Base-by-base conservation (phyloP, 2,113 vertebrate genomes). In the Phoxinus phoxinus region DNA sequence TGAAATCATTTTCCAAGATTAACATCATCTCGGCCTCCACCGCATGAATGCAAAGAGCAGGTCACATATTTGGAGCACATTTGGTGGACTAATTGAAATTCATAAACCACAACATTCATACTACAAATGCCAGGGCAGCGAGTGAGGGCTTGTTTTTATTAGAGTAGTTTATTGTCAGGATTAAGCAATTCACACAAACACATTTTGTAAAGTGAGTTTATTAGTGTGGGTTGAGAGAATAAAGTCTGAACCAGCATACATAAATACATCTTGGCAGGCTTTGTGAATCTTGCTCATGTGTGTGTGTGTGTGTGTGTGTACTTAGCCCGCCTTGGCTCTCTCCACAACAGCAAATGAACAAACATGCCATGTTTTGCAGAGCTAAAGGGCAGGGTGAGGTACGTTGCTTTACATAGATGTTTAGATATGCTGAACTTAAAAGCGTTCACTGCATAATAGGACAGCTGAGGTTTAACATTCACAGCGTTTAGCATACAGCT, bases 371-470 rank as follows among this genome's bases (percentile, higher is more conserved):
- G 48, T 59, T 72, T 30, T 71, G 35, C 46, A 15, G 32, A 23
- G 46, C 48, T 69, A 86, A 84, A 86, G 76, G 48, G 59, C 48
- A 58, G 10, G 27, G 77, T 73, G 74, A 72, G 32, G 81, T 48
- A 75, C 69, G n/a, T 65, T 61, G 53, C 75, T 67, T 84, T 74
- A 75, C 41, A 56, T 65, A 83, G 72, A 90, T 89, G 77, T 90
- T 88, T 90, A 86, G 81, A 89, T 85, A 90, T 88, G 72, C 85
- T 91, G 74, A 79, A 88, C 85, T 90, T 87, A 80, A 91, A 69
- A 78, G 77, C 7, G 41, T 41, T 63, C 25, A 15, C n/a, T 71
- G 51, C 32, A 63, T 27, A 56, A 61, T 32, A 81, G 82, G 79
- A 90, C 86, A 59, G 85, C 85, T 35, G n/a, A 27, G 76, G 58